A percentile compares a stretch with the other conserved stretches of the same genome.
Conservation (phyloP, 2,113 vertebrate species). For the Fukomys damarensis region DNA sequence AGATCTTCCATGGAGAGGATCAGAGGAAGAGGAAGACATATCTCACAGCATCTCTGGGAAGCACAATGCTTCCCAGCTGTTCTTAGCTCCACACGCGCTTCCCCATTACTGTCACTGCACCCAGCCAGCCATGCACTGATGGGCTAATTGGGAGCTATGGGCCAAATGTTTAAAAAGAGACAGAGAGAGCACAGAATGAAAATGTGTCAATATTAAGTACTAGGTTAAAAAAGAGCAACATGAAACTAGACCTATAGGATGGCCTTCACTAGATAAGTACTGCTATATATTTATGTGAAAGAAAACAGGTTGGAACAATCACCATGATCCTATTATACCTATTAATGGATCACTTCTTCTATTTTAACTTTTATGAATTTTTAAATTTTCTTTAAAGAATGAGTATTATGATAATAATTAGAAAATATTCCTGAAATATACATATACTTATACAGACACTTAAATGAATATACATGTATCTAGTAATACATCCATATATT, state of each 20-base stretch:
- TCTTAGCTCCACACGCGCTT: conserved; percentile 70
- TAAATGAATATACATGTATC: background rate
- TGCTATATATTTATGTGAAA: background rate
- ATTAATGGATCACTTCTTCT: background rate
- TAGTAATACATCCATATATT: background rate
- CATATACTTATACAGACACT: background rate
- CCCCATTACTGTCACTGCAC: conserved; percentile 71
- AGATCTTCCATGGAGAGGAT: background rate
- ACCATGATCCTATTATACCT: too few relatives aligned
- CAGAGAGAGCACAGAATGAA: background rate
- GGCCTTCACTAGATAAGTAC: background rate
- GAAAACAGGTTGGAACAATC: background rate
- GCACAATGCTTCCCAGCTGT: background rate
- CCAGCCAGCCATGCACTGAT: background rate
- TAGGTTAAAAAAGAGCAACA: background rate
- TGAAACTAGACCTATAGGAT: background rate
- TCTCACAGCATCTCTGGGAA: background rate
- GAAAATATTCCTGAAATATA: background rate
- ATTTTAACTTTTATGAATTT: conserved; percentile 23
- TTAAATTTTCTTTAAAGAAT: background rate
- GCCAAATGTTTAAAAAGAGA: background rate
- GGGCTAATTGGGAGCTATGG: background rate
- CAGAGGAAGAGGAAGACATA: background rate
- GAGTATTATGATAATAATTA: background rate
- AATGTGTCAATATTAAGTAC: background rate